Evolutionary conservation across 2,888 invertebrate genomes (phyloP), one percentile per base, ranked within the genome.

Genomic region (Leptinotarsa tumamoca): DNA sequence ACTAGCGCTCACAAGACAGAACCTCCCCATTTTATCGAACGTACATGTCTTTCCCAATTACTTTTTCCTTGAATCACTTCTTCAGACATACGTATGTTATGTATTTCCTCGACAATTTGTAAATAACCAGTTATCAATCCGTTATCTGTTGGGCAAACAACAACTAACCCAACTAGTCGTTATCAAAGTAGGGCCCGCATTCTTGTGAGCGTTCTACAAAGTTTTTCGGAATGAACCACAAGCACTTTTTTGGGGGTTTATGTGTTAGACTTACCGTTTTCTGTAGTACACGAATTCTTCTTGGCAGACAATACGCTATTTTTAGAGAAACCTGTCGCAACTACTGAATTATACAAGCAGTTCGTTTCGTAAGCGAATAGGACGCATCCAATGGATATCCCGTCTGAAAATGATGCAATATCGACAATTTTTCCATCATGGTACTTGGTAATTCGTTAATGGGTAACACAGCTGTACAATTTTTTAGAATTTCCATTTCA

Each of bases 241-340:
- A 49, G 7, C 56, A 56, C 58, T 56, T 69, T 70, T 70, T 49
- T n/a, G 61, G 14, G 54, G 54, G 54, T 69, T 56, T 69, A 27
- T 18, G 69, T 58, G 14, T 23, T 49, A 23, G 49, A 63, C 63
- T 63, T 33, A 63, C 63, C 43, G 63, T 70, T 58, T 49, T 43
- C 33, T 18, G 18, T 70, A 51, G 61, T 43, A 58, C 50, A 70
- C 63, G 66, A 72, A 69, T 67, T 76, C 75, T 73, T 70, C 58
- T 72, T 52, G 73, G 70, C 70, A 76, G 75, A 76, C 69, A 58
- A 66, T 72, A 70, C 70, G 72, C 76, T 79, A 79, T 79, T 75
- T 79, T 75, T 79, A 79, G 78, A 75, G 75, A 77, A 79, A 75
- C 75, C 71, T 73, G 75, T 76, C 76, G 75, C 66, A 54, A 73